phyloP scores from a whole-genome alignment of 2,888 invertebrate genomes.

The Lissonota sp. region DNA sequence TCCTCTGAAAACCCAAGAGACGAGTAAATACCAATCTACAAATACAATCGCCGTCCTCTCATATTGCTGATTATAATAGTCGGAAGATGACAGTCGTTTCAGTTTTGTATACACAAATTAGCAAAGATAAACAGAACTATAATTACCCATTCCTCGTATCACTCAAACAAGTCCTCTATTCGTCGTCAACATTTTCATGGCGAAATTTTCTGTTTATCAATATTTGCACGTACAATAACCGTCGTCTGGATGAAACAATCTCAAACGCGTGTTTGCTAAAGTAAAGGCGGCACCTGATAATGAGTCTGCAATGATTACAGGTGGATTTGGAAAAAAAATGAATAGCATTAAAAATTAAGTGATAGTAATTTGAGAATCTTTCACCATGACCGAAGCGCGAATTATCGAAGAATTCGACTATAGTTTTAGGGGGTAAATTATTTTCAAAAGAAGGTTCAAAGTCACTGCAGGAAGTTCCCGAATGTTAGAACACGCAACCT shows the following conservation, averaged over 20 bases:
- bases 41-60: too few relatives aligned
- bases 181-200: conserved; percentile 1
- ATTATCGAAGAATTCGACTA: too few relatives aligned
- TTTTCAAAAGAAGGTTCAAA: not conserved
- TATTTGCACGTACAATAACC: conserved; percentile 34
- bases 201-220: conserved; percentile 15
- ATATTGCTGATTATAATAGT: too few relatives aligned
- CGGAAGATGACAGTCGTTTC: not conserved
- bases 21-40: too few relatives aligned
- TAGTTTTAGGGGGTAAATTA: not conserved
- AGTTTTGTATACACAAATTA: conserved; percentile 22
- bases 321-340: too few relatives aligned
- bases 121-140: not conserved
- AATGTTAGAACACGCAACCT: not conserved
- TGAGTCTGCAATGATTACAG: too few relatives aligned
- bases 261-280: not conserved
- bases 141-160: too few relatives aligned
- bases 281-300: not conserved
- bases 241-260: conserved; percentile 3
- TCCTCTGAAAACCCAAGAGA: too few relatives aligned
- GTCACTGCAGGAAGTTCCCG: not conserved
- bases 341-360: too few relatives aligned
- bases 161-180: too few relatives aligned
- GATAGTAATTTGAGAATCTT: too few relatives aligned
- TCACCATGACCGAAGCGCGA: too few relatives aligned